A percentile compares a stretch with the other conserved stretches of the same genome.
These are phyloP conservation scores for Astyanax mexicanus DNA, from an alignment of 2,797 vertebrate genomes.

Conservation along the genomic window DNA sequence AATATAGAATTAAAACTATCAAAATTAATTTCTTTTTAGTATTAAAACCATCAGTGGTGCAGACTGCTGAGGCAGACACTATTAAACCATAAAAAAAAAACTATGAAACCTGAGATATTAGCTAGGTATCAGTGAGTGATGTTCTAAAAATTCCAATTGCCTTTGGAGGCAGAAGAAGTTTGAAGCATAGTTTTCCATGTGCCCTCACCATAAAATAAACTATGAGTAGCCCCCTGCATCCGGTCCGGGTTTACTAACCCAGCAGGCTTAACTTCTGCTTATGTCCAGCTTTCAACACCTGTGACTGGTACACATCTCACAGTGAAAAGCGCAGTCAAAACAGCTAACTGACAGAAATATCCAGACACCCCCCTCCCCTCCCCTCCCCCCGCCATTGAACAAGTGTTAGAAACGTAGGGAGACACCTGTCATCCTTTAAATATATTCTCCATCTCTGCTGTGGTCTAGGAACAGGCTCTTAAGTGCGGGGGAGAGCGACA, in stretches of 20 bases:
- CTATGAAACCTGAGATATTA: neutral
- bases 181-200: neutral
- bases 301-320: constrained; percentile 63
- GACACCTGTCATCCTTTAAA: constrained; percentile 73
- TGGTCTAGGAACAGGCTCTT: constrained; percentile 53
- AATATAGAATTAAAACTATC: too few species aligned
- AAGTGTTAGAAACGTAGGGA: constrained; percentile 61
- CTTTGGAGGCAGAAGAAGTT: neutral
- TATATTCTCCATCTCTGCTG: constrained; percentile 16
- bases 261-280: constrained; percentile 59
- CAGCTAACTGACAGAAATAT: constrained; percentile 70
- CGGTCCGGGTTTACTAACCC: constrained; percentile 24
- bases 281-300: constrained; percentile 71
- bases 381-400: too few species aligned
- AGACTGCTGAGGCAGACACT: too few species aligned
- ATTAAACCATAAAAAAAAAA: neutral
- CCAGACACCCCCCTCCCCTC: constrained; percentile 62
- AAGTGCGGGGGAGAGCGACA: constrained; percentile 33
- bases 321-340: constrained; percentile 75
- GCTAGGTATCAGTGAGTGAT: too few species aligned
- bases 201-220: constrained; percentile 14
- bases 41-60: too few species aligned
- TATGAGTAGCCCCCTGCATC: constrained; percentile 29
- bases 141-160: too few species aligned
- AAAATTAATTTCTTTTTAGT: too few species aligned